A percentile compares a stretch with the other conserved stretches of the same genome.
Evolutionary conservation across 2,797 vertebrate species (phyloP).

Genomic region (Hemitrygon akajei): DNA sequence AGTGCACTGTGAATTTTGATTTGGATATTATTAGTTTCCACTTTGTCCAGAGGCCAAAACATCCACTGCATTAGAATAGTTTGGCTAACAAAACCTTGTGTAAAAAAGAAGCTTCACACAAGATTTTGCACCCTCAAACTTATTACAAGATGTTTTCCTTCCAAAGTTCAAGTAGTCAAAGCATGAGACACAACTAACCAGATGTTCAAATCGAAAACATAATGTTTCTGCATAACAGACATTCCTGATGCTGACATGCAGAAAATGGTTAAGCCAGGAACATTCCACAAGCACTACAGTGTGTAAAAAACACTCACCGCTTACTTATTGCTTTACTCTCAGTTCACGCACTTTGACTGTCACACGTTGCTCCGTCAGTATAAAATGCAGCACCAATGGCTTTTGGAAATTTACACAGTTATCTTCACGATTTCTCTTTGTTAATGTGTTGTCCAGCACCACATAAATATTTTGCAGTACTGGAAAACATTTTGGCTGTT

Average conservation of each 20-base stretch:
- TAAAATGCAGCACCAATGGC: too few species aligned
- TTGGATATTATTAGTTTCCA: not conserved
- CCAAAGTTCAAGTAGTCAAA: slow-evolving; percentile 1
- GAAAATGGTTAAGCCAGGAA: not conserved
- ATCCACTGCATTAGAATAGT: too few species aligned
- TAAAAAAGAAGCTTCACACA: not conserved
- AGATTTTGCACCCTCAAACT: slow-evolving; percentile 4
- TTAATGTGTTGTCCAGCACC: not conserved
- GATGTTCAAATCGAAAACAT: slow-evolving; percentile 15
- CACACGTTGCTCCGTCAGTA: not conserved
- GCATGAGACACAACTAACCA: not conserved
- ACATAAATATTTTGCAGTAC: not conserved
- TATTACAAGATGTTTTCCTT: slow-evolving; percentile 8
- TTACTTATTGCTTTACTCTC: not conserved
- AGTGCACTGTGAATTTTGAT: not conserved
- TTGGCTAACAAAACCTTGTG: not conserved
- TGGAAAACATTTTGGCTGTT: not conserved
- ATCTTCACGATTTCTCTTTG: not conserved
- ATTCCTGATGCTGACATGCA: not conserved
- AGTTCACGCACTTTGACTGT: not conserved
- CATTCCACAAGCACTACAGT: not conserved
- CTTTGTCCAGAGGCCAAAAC: not conserved
- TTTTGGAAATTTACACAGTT: not conserved
- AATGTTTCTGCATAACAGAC: slow-evolving; percentile 6
- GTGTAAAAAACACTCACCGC: not conserved